Base-by-base conservation (phyloP, 1,140 invertebrate species). In the Temnothorax longispinosus region DNA sequence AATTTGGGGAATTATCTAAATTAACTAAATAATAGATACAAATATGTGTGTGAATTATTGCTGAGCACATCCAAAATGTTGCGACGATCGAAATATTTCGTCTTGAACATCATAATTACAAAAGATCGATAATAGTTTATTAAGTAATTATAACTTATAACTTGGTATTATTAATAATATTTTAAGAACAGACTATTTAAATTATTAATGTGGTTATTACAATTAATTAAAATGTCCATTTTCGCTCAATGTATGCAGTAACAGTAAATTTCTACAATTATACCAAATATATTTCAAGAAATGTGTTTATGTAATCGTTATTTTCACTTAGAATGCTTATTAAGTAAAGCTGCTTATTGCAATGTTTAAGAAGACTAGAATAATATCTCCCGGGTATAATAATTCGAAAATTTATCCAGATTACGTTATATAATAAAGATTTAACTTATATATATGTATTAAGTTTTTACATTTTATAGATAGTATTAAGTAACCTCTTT, bases 41-140 rank as follows among this genome's bases (percentile, higher is more conserved):
- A 38, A 65, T 41, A 10, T 56, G 10, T 32, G 1, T 27, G 27
- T 27, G 27, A 27, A 27, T 27, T 27, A 27, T 18, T 38, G 15
- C 44, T 81, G 18, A 65, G 47, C 35, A 35, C 10, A 35, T 8
- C 2, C 7, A 41, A 67, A 50, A 58, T 13, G 27, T 77, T 15
- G 18, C 8, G 18, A 71, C 18, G 21, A 64, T 71, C 56, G 1
- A 27, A 32, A 21, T 18, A 11, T 7, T 13, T 27, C 5, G 47
- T 32, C 32, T 80, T 38, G 10, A 67, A 85, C 60, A 7, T 15
- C 67, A 21, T 78, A 77, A 89, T 88, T 74, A 85, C 7, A 3
- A 52, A 38, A 58, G 21, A 10, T 62, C 64, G 13, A 74, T 74
- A 85, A 85, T 67, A 44, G 11, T 35, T 11, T 27, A 71, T 88